Percentiles rank a stretch among this genome's conserved stretches.
These are phyloP conservation scores for Nemurella pictetii DNA, from an alignment of 2,888 invertebrate genomes.

Conservation along the genomic window DNA sequence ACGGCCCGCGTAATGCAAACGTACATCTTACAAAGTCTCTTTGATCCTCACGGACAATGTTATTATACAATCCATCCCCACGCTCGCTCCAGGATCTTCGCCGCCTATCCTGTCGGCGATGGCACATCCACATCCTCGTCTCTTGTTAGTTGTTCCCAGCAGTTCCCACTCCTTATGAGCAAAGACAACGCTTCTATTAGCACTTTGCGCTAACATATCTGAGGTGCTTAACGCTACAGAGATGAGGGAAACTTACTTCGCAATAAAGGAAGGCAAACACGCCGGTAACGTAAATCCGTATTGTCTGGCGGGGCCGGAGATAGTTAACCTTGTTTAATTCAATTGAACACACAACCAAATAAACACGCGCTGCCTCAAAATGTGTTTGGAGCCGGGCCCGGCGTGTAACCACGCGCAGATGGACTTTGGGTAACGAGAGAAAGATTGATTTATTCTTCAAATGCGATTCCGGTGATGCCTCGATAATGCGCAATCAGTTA, in stretches of 20 bases:
- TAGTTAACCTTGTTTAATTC: background rate
- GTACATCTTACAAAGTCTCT: constrained; percentile 26
- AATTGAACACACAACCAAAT: background rate
- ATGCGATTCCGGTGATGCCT: background rate
- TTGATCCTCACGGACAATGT: constrained; percentile 31
- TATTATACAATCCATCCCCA: constrained; percentile 25
- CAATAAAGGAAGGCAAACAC: background rate
- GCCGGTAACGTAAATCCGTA: background rate
- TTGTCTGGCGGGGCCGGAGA: background rate
- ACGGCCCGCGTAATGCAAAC: constrained; percentile 15
- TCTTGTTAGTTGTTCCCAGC: background rate
- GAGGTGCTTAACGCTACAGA: background rate
- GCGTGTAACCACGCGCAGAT: background rate
- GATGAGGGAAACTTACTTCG: background rate
- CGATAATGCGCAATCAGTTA: background rate
- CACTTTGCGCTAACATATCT: background rate
- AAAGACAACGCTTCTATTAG: constrained; percentile 15
- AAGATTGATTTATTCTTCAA: background rate
- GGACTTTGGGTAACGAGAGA: background rate
- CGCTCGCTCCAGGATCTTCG: background rate
- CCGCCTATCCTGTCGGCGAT: too few species aligned
- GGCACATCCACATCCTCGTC: background rate
- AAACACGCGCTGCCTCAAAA: background rate
- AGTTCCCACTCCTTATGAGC: background rate
- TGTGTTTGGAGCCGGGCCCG: background rate